Evolutionary conservation across 2,888 invertebrate genomes (phyloP).

Genomic region (Dasysyrphus tricinctus): DNA sequence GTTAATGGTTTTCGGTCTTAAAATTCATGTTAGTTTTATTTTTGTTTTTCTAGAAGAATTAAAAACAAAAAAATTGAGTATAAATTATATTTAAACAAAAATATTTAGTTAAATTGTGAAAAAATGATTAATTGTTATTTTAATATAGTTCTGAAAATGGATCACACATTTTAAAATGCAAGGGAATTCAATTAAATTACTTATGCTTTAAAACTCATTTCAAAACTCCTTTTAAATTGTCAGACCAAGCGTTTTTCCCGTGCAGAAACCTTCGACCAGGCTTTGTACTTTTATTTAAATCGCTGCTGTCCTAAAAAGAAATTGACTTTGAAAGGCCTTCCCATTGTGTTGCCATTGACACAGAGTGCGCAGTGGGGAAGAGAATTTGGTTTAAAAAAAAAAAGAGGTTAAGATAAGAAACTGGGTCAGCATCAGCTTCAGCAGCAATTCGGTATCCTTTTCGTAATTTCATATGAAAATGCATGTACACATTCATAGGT

Average conservation of each 20-base stretch:
- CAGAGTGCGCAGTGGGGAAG: slow-evolving; percentile 62
- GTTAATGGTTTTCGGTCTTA: no score
- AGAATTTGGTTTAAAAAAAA: slow-evolving; percentile 27
- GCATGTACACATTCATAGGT: slow-evolving; percentile 18
- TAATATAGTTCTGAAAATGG: no score
- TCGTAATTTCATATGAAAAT: slow-evolving; percentile 44
- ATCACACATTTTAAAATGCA: no score
- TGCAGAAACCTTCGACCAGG: slow-evolving; percentile 9
- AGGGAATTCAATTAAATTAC: background rate
- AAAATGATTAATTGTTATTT: no score
- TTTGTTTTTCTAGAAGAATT: no score
- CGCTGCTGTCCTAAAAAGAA: slow-evolving; percentile 56
- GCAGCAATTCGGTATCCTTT: slow-evolving; percentile 57
- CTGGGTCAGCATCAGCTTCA: slow-evolving; percentile 63
- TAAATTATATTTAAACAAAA: no score
- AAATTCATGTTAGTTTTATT: no score
- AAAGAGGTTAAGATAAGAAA: slow-evolving; percentile 62
- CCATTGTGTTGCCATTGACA: slow-evolving; percentile 73
- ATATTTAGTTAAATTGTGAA: no score
- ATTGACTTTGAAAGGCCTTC: slow-evolving; percentile 71
- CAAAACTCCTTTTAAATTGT: background rate
- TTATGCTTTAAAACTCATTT: no score
- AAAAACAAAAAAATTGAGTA: no score
- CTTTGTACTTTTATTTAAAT: slow-evolving; percentile 7
- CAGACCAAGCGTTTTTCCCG: background rate